These are phyloP conservation scores for Chalcis sispes DNA, from an alignment of 2,888 invertebrate genomes.

Conservation along the genomic window DNA sequence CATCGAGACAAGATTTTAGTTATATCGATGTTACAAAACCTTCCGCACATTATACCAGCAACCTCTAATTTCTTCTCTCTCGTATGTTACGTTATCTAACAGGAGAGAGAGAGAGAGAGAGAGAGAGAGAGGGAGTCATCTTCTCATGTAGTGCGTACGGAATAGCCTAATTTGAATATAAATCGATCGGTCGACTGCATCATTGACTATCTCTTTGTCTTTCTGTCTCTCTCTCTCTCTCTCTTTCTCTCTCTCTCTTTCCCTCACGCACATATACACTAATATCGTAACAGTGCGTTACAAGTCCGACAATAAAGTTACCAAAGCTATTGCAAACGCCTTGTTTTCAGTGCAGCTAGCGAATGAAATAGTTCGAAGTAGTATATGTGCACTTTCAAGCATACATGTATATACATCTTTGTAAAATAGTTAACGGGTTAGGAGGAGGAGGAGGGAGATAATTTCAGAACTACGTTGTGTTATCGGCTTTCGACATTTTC, in stretches of 20 bases:
- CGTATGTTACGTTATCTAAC: background rate
- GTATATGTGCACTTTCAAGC: too few relatives aligned
- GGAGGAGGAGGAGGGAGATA: too few relatives aligned
- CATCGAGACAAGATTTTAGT: background rate
- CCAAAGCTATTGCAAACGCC: background rate
- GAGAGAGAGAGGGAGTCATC: conserved; percentile 17
- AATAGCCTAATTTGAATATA: conserved; percentile 52
- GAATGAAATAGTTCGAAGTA: too few relatives aligned
- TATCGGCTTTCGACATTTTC: too few relatives aligned
- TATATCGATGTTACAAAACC: conserved; percentile 39
- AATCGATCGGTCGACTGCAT: conserved; percentile 29
- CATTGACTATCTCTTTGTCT: conserved; percentile 11
- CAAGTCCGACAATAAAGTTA: conserved; percentile 17
- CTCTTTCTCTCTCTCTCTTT: background rate
- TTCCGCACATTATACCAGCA: conserved; percentile 28
- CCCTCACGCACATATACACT: background rate
- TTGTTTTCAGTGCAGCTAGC: too few relatives aligned
- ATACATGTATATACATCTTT: too few relatives aligned
- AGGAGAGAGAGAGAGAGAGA: conserved; percentile 6
- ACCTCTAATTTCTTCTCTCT: background rate
- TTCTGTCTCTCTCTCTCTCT: conserved; percentile 1
- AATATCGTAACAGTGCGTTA: background rate
- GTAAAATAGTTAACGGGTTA: too few relatives aligned
- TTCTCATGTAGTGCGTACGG: conserved; percentile 4
- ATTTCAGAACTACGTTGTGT: too few relatives aligned